A percentile compares a stretch with the other conserved stretches of the same genome.
Evolutionary conservation across 1,140 invertebrate genomes (phyloP).

Genomic region (Samia ricini): DNA sequence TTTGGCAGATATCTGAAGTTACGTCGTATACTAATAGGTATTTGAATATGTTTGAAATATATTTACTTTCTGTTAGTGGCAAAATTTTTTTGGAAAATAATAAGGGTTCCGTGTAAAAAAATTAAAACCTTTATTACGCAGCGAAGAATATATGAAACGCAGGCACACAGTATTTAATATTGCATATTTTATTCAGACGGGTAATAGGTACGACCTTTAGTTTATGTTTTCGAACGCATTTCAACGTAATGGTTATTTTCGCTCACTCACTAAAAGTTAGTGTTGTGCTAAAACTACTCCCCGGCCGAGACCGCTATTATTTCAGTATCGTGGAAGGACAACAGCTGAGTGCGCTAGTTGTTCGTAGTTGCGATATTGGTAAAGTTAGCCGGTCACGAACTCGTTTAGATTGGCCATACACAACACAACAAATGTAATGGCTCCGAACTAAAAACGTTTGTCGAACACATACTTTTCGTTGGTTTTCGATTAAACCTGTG

Average conservation of each 20-base stretch:
- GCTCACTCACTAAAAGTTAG: constrained; percentile 3
- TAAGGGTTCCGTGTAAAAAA: too few species aligned
- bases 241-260: not conserved
- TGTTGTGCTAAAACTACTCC: constrained; percentile 4
- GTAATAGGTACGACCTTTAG: not conserved
- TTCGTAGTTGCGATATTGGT: constrained; percentile 48
- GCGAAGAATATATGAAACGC: too few species aligned
- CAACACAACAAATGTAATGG: constrained; percentile 19
- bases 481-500: not conserved
- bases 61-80: too few species aligned
- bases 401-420: constrained; percentile 14
- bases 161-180: too few species aligned
- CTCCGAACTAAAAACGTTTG: constrained; percentile 12
- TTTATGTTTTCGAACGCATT: not conserved
- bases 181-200: not conserved
- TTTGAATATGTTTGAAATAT: too few species aligned
- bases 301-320: not conserved
- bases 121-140: too few species aligned
- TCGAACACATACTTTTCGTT: constrained; percentile 4
- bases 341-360: constrained; percentile 48
- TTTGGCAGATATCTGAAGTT: too few species aligned
- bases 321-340: constrained; percentile 24
- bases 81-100: too few species aligned
- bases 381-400: constrained; percentile 42
- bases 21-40: too few species aligned